These are phyloP conservation scores for Bubo scandiacus DNA, from an alignment of 2,113 vertebrate genomes.

Conservation along the genomic window DNA sequence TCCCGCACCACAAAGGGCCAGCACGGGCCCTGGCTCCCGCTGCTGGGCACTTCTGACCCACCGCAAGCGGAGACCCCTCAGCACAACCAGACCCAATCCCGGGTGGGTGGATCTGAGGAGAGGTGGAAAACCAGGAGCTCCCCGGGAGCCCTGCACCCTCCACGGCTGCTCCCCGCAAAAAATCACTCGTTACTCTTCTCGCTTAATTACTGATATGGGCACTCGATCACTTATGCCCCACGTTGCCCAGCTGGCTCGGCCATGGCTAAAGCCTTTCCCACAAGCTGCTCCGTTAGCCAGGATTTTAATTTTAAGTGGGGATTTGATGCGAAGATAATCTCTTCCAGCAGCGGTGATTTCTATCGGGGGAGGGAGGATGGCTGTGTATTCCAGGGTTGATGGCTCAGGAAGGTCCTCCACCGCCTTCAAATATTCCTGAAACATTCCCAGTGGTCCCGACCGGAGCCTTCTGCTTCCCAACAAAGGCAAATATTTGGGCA, in stretches of 20 bases:
- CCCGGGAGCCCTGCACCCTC: not conserved
- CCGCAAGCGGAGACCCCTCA: not conserved
- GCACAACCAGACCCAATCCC: not conserved
- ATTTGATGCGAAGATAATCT: not conserved
- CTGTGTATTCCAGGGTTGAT: not conserved
- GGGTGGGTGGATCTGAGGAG: fast-evolving
- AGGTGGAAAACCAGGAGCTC: not conserved
- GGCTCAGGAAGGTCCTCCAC: not conserved
- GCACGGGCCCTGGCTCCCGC: fast-evolving
- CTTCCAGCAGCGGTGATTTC: not conserved
- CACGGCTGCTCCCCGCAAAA: too few relatives aligned
- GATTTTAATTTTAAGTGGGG: not conserved
- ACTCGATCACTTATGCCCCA: not conserved
- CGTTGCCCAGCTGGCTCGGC: fast-evolving
- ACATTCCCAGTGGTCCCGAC: not conserved
- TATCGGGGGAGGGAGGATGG: not conserved
- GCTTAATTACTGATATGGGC: not conserved
- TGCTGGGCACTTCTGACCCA: fast-evolving
- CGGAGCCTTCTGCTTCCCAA: not conserved
- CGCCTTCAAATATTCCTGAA: not conserved
- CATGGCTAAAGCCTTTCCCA: fast-evolving
- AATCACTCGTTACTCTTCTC: not conserved
- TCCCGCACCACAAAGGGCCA: not conserved
- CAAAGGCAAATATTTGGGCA: not conserved
- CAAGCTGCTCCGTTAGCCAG: not conserved